Evolutionary conservation across 2,113 vertebrate species (phyloP), one percentile per base, ranked within the genome.

Genomic region (Laticauda laticaudata): DNA sequence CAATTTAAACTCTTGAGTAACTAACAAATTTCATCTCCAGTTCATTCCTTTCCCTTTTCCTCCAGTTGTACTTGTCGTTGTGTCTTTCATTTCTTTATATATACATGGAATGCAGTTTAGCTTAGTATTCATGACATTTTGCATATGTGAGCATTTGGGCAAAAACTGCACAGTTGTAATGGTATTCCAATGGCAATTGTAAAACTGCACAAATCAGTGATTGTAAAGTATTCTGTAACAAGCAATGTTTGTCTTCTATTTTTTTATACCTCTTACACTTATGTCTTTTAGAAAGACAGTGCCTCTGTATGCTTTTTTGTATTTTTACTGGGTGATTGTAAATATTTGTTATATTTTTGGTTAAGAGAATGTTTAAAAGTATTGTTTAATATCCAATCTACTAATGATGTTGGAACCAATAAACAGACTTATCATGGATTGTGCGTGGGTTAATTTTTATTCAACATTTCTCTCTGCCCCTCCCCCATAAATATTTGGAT

Each of bases 211-310:
- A 98, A 97, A 97, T 98, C 98, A 97, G 96, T 97, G 97, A 98
- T 97, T 98, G 97, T 98, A 98, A 98, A 97, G 97, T 98, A 97
- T 98, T 98, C 98, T 97, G 97, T 97, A 97, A 98, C 97, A 97
- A 98, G 98, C 98, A 98, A 98, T 98, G 98, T 98, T 98, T 96
- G 98, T 98, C 98, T 98, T 97, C 97, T 98, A 97, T 97, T 98
- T 98, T 98, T 98, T 98, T 97, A 98, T 99, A 98, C 98, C 98
- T 98, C 98, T 98, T 97, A 98, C 96, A 98, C 97, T 98, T 99
- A 99, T 98, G 99, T 99, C 99, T 99, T 99, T 99, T 98, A 99
- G 98, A 99, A 99, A 99, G 99, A 99, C 99, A 98, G 94, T 98
- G 98, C 98, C 98, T 98, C 98, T 98, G 98, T 98, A 98, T 97